Percentiles rank a stretch among this genome's conserved stretches.
phyloP scores from a whole-genome alignment of 2,113 vertebrate genomes.

The Atherinomorus stipes region DNA sequence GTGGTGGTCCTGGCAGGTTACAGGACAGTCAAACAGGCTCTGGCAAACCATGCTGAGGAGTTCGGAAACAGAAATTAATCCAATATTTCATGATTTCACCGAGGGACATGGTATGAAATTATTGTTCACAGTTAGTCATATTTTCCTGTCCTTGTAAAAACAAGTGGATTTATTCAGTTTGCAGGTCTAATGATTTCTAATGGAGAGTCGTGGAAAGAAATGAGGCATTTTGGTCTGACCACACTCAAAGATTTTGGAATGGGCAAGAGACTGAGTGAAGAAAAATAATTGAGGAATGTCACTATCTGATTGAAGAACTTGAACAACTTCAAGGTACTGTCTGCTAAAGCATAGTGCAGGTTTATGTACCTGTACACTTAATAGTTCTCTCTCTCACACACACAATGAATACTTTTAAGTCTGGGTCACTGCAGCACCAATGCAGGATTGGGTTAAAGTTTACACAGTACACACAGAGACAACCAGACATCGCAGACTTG shows the following conservation, averaged over 20 bases:
- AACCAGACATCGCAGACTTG: too few species aligned
- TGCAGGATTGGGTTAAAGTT: too few species aligned
- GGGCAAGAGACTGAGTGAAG: conserved; percentile 71
- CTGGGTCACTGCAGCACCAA: too few species aligned
- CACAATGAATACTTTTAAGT: too few species aligned
- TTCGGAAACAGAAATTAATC: conserved; percentile 75
- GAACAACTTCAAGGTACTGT: conserved; percentile 66
- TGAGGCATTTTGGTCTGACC: conserved; percentile 73
- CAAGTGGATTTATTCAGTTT: background rate
- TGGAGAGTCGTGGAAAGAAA: conserved; percentile 74
- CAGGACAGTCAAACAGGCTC: conserved; percentile 82
- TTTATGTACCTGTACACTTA: too few species aligned
- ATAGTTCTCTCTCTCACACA: too few species aligned
- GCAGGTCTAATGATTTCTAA: conserved; percentile 69
- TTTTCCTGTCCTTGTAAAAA: background rate
- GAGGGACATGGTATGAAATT: conserved; percentile 60
- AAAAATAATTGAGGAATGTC: conserved; percentile 72
- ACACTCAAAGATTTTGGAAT: conserved; percentile 77
- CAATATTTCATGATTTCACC: conserved; percentile 48
- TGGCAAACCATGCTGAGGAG: conserved; percentile 83
- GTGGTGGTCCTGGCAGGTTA: conserved; percentile 85
- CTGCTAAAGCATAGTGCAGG: too few species aligned
- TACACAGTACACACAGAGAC: too few species aligned
- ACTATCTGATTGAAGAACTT: conserved; percentile 59
- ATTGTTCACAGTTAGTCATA: too few species aligned